A percentile compares a stretch with the other conserved stretches of the same genome.
These are phyloP conservation scores for Xestia rhomboidea DNA, from an alignment of 2,888 invertebrate species.

Conservation along the genomic window DNA sequence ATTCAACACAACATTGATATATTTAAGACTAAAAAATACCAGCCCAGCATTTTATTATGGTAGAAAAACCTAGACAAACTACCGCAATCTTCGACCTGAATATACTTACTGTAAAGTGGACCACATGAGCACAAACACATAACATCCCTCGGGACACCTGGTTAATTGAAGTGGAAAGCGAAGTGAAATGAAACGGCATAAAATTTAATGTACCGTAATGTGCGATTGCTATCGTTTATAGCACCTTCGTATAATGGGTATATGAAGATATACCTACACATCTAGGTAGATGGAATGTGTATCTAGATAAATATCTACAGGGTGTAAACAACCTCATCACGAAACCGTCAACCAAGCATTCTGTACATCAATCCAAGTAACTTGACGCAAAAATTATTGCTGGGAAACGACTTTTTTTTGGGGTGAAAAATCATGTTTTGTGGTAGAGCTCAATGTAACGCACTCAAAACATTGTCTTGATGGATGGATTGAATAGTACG, in stretches of 20 bases:
- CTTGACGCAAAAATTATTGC: no score
- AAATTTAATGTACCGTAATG: constrained; percentile 58
- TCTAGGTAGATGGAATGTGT: not conserved
- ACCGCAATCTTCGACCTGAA: constrained; percentile 22
- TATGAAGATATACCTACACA: not conserved
- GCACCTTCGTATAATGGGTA: constrained; percentile 5
- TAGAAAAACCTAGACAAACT: not conserved
- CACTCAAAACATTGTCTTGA: no score
- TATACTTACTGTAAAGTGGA: constrained; percentile 22
- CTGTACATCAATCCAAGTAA: no score
- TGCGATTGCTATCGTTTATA: constrained; percentile 30
- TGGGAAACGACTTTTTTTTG: no score
- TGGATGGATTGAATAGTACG: no score
- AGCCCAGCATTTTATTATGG: no score
- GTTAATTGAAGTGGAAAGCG: constrained; percentile 59
- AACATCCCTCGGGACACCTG: constrained; percentile 42
- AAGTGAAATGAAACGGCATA: constrained; percentile 54
- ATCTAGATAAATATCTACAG: no score
- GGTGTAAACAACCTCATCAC: no score
- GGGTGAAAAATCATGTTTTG: no score
- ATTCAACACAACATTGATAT: not conserved
- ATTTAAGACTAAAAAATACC: not conserved
- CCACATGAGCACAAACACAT: constrained; percentile 30
- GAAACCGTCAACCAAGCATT: no score
- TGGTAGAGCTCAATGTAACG: no score